A percentile compares a stretch with the other conserved stretches of the same genome.
Evolutionary conservation across 2,797 vertebrate species (phyloP).

Genomic region (Nyctalus aviator): DNA sequence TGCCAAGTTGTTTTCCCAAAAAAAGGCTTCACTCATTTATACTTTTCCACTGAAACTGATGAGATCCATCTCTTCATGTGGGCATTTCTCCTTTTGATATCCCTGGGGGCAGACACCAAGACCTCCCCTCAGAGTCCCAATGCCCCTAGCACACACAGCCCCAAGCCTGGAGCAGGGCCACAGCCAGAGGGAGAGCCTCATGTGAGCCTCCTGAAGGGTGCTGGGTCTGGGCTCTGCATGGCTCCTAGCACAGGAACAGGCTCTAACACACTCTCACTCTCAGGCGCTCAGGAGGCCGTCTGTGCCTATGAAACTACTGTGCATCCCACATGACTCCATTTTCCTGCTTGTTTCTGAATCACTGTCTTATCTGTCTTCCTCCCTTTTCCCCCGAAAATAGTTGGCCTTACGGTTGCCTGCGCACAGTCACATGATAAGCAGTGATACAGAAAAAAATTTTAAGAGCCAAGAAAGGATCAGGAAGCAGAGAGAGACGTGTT

Average conservation of each 20-base stretch:
- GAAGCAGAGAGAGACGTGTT: constrained; percentile 1
- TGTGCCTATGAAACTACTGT: neutral
- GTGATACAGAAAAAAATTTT: constrained; percentile 67
- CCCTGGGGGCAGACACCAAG: neutral
- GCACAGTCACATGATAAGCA: constrained; percentile 78
- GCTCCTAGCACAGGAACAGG: neutral
- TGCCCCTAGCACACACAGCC: too few relatives aligned
- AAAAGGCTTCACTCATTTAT: neutral
- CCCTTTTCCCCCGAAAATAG: constrained; percentile 72
- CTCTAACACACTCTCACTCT: neutral
- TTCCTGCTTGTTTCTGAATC: constrained; percentile 70
- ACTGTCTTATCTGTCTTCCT: constrained; percentile 72
- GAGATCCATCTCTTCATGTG: neutral
- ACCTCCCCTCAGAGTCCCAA: neutral
- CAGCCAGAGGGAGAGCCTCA: neutral
- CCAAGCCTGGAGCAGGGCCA: neutral
- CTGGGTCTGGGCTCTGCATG: neutral
- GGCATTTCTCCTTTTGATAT: neutral
- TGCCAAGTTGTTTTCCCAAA: neutral
- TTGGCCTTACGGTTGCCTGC: constrained; percentile 66
- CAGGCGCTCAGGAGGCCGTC: neutral
- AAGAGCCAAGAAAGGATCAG: constrained; percentile 67
- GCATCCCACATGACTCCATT: constrained; percentile 66
- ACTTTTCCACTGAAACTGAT: neutral
- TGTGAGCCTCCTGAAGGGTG: rapidly evolving